Evolutionary conservation across 2,797 vertebrate species (phyloP).

Genomic region (Cyclura pinguis): DNA sequence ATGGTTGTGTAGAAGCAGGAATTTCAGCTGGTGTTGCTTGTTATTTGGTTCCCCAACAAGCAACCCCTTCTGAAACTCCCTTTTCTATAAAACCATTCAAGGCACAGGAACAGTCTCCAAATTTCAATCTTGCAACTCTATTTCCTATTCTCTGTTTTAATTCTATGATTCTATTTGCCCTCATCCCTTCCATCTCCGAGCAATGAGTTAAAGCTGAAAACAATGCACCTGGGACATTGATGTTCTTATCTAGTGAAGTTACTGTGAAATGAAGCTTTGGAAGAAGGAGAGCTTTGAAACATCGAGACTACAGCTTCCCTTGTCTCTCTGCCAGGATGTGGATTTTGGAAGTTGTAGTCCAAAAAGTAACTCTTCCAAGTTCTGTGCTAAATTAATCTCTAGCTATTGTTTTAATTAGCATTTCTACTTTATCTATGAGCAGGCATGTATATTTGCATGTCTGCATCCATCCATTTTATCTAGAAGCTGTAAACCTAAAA

Average conservation of each 20-base stretch:
- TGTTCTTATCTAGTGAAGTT: not conserved
- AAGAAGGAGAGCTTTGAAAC: too few relatives aligned
- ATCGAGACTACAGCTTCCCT: not conserved
- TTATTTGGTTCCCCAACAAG: too few relatives aligned
- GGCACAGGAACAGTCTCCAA: too few relatives aligned
- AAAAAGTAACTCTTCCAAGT: too few relatives aligned
- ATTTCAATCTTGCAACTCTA: too few relatives aligned
- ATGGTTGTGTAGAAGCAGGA: too few relatives aligned
- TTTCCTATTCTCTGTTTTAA: too few relatives aligned
- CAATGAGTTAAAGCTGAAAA: not conserved
- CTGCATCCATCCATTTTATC: constrained; percentile 5
- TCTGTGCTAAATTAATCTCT: not conserved
- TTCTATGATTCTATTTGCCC: not conserved
- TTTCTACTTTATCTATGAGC: not conserved
- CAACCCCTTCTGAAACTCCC: too few relatives aligned
- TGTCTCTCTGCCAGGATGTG: not conserved
- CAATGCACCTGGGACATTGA: not conserved
- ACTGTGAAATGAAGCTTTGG: too few relatives aligned
- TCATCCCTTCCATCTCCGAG: not conserved
- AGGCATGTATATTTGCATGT: not conserved
- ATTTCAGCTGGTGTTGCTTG: too few relatives aligned
- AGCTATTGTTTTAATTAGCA: not conserved
- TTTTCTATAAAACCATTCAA: too few relatives aligned
- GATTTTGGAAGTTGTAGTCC: too few relatives aligned
- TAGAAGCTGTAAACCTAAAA: constrained; percentile 3